Conservation (phyloP, 2,797 vertebrate species). For the Phrynocephalus guinanensis region DNA sequence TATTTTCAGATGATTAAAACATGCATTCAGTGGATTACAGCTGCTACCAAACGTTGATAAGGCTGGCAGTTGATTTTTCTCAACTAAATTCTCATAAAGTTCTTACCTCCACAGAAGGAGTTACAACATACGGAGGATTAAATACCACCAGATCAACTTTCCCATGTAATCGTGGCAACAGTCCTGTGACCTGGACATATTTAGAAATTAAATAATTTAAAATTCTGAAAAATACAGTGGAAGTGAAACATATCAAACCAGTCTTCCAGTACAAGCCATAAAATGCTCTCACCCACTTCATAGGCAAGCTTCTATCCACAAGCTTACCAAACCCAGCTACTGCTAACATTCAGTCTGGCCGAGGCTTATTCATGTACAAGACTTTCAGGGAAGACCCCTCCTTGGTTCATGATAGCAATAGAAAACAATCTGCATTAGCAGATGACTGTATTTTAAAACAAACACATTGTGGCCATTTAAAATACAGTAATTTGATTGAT, state of each 20-base stretch:
- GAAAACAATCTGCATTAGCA: not conserved
- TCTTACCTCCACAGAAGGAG: conserved; percentile 90
- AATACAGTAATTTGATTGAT: not conserved
- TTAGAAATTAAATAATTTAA: not conserved
- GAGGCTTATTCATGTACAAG: not conserved
- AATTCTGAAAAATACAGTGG: not conserved
- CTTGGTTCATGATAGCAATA: not conserved
- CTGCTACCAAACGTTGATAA: not conserved
- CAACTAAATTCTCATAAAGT: not conserved
- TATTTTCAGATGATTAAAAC: not conserved
- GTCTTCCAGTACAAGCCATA: not conserved
- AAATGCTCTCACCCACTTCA: not conserved
- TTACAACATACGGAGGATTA: conserved; percentile 96
- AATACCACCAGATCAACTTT: conserved; percentile 92
- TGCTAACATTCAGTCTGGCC: not conserved
- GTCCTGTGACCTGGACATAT: conserved; percentile 81
- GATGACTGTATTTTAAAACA: too few species aligned
- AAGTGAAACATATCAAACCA: not conserved
- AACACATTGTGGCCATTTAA: not conserved
- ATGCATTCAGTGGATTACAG: not conserved
- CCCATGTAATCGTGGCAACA: conserved; percentile 85
- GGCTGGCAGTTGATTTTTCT: not conserved
- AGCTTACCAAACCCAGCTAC: not conserved
- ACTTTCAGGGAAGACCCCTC: not conserved
- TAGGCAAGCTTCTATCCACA: not conserved